A percentile compares a stretch with the other conserved stretches of the same genome.
These are phyloP conservation scores for Lasioglossum oenotherae DNA, from an alignment of 2,888 invertebrate species.

Conservation along the genomic window DNA sequence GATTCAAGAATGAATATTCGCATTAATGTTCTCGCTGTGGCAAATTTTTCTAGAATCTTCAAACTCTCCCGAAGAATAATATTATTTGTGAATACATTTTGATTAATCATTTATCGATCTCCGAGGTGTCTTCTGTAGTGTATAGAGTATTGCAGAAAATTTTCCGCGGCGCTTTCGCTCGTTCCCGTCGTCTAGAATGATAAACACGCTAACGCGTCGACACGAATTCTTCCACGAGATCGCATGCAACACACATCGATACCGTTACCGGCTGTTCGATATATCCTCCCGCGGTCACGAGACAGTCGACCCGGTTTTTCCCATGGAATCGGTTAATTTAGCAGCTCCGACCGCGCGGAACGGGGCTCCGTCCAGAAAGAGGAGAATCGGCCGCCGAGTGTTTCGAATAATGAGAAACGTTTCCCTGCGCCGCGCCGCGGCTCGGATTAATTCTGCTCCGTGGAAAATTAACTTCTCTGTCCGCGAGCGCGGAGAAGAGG, in stretches of 20 bases:
- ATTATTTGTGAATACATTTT: neutral
- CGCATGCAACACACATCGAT: conserved; percentile 2
- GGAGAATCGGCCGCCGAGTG: conserved; percentile 1
- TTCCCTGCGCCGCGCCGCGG: neutral
- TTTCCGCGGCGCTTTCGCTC: conserved; percentile 8
- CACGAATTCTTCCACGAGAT: neutral
- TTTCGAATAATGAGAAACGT: conserved; percentile 45
- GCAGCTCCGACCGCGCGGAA: conserved; percentile 10
- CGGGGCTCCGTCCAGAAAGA: neutral
- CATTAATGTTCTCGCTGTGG: neutral
- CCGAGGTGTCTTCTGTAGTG: neutral
- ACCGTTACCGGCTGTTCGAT: conserved; percentile 24
- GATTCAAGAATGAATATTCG: neutral
- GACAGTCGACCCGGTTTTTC: conserved; percentile 10
- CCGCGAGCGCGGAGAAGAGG: neutral
- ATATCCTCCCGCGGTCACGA: neutral
- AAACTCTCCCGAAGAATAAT: neutral
- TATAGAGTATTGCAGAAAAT: neutral
- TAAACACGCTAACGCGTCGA: conserved; percentile 13
- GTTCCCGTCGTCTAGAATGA: conserved; percentile 18
- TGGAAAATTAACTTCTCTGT: conserved; percentile 29
- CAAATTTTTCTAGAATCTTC: neutral
- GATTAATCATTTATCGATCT: neutral
- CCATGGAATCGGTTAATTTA: conserved; percentile 29
- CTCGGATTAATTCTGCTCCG: conserved; percentile 32